These are phyloP conservation scores for Rhagonycha lutea DNA, from an alignment of 2,888 invertebrate genomes.

Conservation along the genomic window DNA sequence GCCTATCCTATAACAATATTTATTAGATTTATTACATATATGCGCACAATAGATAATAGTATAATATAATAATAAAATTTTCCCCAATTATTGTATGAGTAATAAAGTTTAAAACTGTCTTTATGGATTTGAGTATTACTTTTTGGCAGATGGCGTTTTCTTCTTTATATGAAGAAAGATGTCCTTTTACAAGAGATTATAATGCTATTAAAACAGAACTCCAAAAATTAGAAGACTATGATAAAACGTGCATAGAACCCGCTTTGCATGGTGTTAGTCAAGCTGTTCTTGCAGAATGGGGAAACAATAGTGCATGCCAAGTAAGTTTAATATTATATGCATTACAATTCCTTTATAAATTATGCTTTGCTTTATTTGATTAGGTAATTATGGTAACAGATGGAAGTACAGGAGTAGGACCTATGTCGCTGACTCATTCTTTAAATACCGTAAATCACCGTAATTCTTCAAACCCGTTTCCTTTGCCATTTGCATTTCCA, in stretches of 20 bases:
- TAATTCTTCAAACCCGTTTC: slow-evolving; percentile 60
- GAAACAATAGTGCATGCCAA: slow-evolving; percentile 83
- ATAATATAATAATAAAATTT: no score
- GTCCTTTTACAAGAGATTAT: slow-evolving; percentile 88
- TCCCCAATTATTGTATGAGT: no score
- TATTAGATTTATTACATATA: no score
- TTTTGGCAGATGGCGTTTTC: slow-evolving; percentile 53
- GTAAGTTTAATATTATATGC: slow-evolving; percentile 50
- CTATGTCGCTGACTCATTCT: slow-evolving; percentile 65
- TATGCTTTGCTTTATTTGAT: slow-evolving; percentile 33
- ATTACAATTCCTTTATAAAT: neutral
- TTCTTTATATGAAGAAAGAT: slow-evolving; percentile 63
- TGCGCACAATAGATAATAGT: no score
- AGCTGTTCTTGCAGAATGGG: slow-evolving; percentile 87
- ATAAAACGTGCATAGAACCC: slow-evolving; percentile 83
- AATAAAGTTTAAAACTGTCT: neutral
- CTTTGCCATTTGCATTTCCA: slow-evolving; percentile 79
- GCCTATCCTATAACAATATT: no score
- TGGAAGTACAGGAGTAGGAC: slow-evolving; percentile 71
- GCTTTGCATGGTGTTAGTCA: slow-evolving; percentile 80
- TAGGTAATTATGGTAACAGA: slow-evolving; percentile 75
- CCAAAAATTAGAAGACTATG: slow-evolving; percentile 78
- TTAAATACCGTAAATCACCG: slow-evolving; percentile 57
- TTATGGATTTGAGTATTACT: neutral
- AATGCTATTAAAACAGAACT: slow-evolving; percentile 77